Evolutionary conservation across 2,113 vertebrate genomes (phyloP).

Genomic region (Circaetus gallicus): DNA sequence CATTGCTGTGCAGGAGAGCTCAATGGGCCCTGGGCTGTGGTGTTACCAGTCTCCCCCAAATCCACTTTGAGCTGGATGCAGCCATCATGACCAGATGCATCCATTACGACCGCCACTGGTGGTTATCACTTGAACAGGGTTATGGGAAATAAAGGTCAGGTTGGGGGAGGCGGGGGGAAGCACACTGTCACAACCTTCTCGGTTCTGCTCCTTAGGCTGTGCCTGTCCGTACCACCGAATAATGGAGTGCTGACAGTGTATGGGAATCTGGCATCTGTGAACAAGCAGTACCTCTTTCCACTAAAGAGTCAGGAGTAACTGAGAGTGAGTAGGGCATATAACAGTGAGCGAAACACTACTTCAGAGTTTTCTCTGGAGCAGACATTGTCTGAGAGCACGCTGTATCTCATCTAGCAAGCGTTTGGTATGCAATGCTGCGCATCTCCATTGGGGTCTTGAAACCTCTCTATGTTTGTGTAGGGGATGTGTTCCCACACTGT

Average conservation of each 20-base stretch:
- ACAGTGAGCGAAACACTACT: background rate
- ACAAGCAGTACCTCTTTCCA: background rate
- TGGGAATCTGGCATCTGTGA: background rate
- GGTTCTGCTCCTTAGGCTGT: background rate
- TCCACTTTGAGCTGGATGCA: too few species aligned
- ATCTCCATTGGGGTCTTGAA: accelerated
- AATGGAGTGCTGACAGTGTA: accelerated
- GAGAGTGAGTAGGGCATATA: background rate
- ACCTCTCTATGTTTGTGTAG: background rate
- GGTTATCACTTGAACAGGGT: too few species aligned
- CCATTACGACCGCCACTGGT: too few species aligned
- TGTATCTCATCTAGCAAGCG: background rate
- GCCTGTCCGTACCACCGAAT: background rate
- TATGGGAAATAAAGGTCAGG: too few species aligned
- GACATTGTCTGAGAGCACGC: background rate
- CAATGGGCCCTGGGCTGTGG: too few species aligned
- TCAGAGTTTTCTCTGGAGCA: background rate
- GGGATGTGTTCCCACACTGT: background rate
- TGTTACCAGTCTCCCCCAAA: too few species aligned
- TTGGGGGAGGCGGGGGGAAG: too few species aligned
- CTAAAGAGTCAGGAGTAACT: background rate
- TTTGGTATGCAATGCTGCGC: background rate
- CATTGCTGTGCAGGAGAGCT: too few species aligned
- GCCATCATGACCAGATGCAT: too few species aligned
- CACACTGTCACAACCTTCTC: background rate